Percentiles rank a stretch among this genome's conserved stretches.
These are phyloP conservation scores for Micromys minutus DNA, from an alignment of 2,113 vertebrate genomes.

Conservation along the genomic window DNA sequence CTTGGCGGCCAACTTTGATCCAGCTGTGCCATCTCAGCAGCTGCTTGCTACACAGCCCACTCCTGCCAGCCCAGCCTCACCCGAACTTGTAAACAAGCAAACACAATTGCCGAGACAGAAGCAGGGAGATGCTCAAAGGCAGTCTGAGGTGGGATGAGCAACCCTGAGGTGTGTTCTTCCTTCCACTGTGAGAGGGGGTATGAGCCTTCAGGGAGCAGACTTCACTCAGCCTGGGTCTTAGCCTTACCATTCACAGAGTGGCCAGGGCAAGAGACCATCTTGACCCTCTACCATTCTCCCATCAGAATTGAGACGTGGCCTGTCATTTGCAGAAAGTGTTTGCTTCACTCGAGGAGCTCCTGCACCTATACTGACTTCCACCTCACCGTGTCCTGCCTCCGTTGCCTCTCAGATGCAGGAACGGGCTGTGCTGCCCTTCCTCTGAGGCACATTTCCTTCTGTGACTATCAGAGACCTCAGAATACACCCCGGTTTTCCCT, in stretches of 20 bases:
- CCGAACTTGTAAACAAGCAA: neutral
- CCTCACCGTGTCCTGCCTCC: neutral
- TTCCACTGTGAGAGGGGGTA: slow-evolving; percentile 7
- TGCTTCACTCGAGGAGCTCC: neutral
- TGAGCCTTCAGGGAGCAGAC: neutral
- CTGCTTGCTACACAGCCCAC: neutral
- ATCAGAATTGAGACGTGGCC: neutral
- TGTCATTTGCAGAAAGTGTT: neutral
- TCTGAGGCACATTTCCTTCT: neutral
- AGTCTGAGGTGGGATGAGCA: neutral
- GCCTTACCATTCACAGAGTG: neutral
- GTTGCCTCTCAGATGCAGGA: neutral
- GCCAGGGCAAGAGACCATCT: neutral
- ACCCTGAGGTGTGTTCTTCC: neutral
- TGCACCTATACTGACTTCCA: neutral
- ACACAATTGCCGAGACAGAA: neutral
- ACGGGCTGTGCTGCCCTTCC: neutral
- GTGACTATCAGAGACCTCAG: neutral
- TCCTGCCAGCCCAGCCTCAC: neutral
- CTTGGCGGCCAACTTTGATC: neutral
- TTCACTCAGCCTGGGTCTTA: neutral
- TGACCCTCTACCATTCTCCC: rapidly evolving
- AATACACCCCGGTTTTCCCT: neutral
- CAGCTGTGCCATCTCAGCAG: neutral
- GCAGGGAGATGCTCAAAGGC: neutral